phyloP scores from a whole-genome alignment of 2,888 invertebrate genomes.

The Agapetus fuscipes region DNA sequence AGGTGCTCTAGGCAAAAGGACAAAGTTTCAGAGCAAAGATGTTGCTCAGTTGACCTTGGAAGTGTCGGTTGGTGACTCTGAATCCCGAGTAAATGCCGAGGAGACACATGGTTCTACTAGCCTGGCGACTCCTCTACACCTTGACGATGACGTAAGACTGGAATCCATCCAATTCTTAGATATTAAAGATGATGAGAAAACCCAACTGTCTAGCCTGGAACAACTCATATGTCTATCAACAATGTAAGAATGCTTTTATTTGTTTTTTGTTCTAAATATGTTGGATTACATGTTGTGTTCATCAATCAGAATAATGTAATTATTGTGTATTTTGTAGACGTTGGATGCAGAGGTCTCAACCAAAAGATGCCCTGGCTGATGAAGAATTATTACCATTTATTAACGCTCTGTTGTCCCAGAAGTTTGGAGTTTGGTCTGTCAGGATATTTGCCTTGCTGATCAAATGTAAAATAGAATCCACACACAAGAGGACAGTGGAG shows the following conservation, averaged over 20 bases:
- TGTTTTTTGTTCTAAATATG: constrained; percentile 1
- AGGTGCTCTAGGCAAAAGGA: constrained; percentile 82
- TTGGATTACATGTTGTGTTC: no score
- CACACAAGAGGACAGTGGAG: constrained; percentile 74
- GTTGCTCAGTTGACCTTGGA: constrained; percentile 75
- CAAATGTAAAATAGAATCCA: constrained; percentile 68
- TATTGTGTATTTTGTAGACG: constrained; percentile 1
- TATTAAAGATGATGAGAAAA: constrained; percentile 36
- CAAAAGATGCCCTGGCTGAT: constrained; percentile 65
- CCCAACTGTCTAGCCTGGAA: constrained; percentile 55
- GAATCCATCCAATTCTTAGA: constrained; percentile 67
- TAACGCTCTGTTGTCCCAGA: constrained; percentile 50
- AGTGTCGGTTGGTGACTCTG: constrained; percentile 40
- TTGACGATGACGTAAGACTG: constrained; percentile 82
- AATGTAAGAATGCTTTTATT: constrained; percentile 53
- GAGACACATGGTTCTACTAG: constrained; percentile 40
- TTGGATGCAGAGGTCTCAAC: constrained; percentile 62
- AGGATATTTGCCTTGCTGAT: constrained; percentile 64
- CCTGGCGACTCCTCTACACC: constrained; percentile 55
- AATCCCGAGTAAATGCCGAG: constrained; percentile 36
- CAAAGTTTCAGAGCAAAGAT: constrained; percentile 75
- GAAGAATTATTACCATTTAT: constrained; percentile 81
- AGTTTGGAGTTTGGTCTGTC: constrained; percentile 65
- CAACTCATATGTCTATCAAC: constrained; percentile 71
- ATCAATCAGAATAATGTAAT: not conserved